Conservation (phyloP, 2,113 vertebrate genomes). For the Phoxinus phoxinus region DNA sequence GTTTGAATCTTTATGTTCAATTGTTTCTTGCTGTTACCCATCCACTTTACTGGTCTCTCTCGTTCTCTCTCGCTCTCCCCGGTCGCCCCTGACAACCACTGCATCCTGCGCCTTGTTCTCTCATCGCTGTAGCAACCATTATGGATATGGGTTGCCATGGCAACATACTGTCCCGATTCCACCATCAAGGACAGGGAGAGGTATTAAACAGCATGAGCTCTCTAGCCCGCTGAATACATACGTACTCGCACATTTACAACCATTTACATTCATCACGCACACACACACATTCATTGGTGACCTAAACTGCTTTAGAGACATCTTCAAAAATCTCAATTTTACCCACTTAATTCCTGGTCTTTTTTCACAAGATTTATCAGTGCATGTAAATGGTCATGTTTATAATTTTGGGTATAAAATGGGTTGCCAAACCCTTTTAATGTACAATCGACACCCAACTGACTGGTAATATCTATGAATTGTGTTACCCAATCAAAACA, state of each 20-base stretch:
- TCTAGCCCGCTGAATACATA: slow-evolving; percentile 51
- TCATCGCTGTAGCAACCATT: slow-evolving; percentile 66
- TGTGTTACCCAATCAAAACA: slow-evolving; percentile 2
- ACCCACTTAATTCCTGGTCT: neutral
- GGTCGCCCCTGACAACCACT: slow-evolving; percentile 71
- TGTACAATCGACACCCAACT: neutral
- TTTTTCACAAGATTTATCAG: neutral
- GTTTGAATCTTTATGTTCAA: neutral
- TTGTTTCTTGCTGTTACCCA: slow-evolving; percentile 26
- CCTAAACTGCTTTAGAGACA: neutral
- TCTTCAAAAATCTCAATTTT: neutral
- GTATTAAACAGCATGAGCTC: slow-evolving; percentile 61
- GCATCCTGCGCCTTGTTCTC: slow-evolving; percentile 63
- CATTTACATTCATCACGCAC: neutral
- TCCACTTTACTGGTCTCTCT: slow-evolving; percentile 13
- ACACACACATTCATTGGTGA: slow-evolving; percentile 21
- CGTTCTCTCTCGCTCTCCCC: slow-evolving; percentile 23
- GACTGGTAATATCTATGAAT: neutral
- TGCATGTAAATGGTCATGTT: neutral
- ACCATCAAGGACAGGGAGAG: slow-evolving; percentile 73
- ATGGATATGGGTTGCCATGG: slow-evolving; percentile 67
- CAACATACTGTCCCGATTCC: slow-evolving; percentile 72
- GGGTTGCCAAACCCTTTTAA: neutral
- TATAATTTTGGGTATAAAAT: slow-evolving; percentile 6
- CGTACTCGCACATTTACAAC: slow-evolving; percentile 18